These are phyloP conservation scores for Bombyx huttoni DNA, from an alignment of 2,888 invertebrate species.

Conservation along the genomic window DNA sequence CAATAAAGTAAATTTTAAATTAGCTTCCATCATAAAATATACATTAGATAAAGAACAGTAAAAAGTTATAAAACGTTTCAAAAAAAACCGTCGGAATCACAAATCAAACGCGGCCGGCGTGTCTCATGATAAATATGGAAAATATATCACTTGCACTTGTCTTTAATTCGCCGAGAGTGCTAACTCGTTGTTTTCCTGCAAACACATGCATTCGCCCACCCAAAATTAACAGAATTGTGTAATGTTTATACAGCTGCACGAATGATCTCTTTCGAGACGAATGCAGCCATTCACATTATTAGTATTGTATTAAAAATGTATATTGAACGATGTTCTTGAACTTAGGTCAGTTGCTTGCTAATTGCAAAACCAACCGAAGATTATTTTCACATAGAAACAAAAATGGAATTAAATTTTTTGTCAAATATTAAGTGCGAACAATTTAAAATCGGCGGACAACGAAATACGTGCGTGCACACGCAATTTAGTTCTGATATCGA, in stretches of 20 bases:
- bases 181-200: constrained; percentile 49
- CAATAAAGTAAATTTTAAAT: constrained; percentile 32
- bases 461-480: constrained; percentile 10
- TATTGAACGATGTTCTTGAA: no score
- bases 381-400: no score
- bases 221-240: constrained; percentile 24
- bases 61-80: constrained; percentile 26
- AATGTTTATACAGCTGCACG: constrained; percentile 54
- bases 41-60: constrained; percentile 20
- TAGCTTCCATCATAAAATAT: constrained; percentile 22
- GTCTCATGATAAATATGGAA: constrained; percentile 29
- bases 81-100: constrained; percentile 18
- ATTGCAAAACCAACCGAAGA: no score
- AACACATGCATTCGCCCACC: constrained; percentile 58
- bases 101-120: constrained; percentile 20
- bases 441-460: not conserved
- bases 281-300: constrained; percentile 40
- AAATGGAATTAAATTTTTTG: no score
- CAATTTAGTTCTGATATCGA: constrained; percentile 26
- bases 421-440: no score
- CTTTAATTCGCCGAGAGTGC: constrained; percentile 40
- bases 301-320: not conserved
- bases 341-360: no score
- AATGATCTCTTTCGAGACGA: constrained; percentile 22
- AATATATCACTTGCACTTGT: constrained; percentile 29